phyloP scores from a whole-genome alignment of 2,113 vertebrate genomes.

The Tachycineta bicolor region DNA sequence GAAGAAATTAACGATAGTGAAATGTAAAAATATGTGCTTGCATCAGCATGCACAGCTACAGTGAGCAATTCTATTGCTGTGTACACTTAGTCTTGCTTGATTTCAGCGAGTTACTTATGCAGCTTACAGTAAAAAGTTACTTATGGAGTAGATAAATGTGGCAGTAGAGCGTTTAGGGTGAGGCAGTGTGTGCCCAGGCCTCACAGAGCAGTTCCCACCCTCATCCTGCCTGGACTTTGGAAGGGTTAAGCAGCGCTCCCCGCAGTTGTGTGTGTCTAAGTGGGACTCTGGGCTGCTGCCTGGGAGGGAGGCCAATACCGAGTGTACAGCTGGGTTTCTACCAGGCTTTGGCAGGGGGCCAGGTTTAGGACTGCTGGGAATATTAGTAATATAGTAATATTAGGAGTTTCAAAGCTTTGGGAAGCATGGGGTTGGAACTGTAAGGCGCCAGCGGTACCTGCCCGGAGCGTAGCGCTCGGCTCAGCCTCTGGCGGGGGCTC shows the following conservation, averaged over 20 bases:
- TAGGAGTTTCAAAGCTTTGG: not conserved
- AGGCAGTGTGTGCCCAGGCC: not conserved
- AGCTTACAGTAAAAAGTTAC: not conserved
- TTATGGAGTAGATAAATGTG: not conserved
- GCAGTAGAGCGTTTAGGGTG: too few species aligned
- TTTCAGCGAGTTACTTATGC: not conserved
- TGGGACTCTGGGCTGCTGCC: not conserved
- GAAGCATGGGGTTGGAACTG: not conserved
- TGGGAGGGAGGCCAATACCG: not conserved
- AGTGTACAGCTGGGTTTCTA: not conserved
- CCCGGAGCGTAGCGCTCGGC: not conserved
- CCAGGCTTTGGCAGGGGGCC: not conserved
- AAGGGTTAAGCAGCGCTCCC: not conserved
- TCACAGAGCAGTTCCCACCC: not conserved
- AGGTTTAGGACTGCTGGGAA: too few species aligned
- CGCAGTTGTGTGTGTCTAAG: rapidly evolving
- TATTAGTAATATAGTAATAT: too few species aligned
- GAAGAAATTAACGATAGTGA: not conserved
- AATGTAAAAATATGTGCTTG: not conserved
- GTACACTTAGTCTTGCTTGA: not conserved
- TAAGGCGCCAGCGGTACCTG: not conserved
- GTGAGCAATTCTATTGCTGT: not conserved
- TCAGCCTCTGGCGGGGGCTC: not conserved
- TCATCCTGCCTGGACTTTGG: not conserved
- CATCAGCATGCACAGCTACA: not conserved